These are phyloP conservation scores for Psittacula derbiana DNA, from an alignment of 2,797 vertebrate genomes.

Conservation along the genomic window DNA sequence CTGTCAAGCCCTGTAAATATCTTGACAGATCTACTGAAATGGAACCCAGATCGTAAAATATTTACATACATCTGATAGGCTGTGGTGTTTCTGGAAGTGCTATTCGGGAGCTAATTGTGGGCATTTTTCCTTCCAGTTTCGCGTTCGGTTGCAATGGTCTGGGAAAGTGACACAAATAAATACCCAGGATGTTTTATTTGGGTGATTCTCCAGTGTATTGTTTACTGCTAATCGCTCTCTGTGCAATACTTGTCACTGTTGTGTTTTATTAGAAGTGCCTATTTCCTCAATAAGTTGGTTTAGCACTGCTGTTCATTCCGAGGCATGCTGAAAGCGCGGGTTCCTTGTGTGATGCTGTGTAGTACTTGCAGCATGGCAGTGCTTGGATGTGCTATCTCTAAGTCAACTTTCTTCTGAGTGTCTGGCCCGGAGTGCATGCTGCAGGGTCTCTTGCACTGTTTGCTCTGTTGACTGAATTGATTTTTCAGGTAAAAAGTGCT, in stretches of 20 bases:
- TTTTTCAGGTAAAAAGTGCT: background rate
- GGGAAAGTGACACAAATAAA: background rate
- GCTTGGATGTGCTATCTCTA: background rate
- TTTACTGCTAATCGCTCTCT: conserved; percentile 24
- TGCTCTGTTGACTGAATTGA: background rate
- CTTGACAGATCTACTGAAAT: conserved; percentile 75
- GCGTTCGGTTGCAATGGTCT: background rate
- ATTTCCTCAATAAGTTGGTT: background rate
- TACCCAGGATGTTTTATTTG: background rate
- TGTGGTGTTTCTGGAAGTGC: conserved; percentile 36
- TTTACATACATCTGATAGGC: conserved; percentile 70
- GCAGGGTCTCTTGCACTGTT: background rate
- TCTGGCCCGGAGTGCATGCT: background rate
- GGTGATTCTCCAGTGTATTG: conserved; percentile 6
- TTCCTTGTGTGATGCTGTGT: background rate
- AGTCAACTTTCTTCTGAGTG: background rate
- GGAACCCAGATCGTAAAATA: conserved; percentile 68
- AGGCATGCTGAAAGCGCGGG: background rate
- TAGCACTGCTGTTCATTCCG: background rate
- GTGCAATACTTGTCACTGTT: background rate
- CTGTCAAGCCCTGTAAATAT: conserved; percentile 77
- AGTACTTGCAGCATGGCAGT: background rate
- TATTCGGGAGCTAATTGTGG: conserved; percentile 32
- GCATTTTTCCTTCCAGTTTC: conserved; percentile 31
- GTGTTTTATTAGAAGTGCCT: conserved; percentile 4